A percentile compares a stretch with the other conserved stretches of the same genome.
Evolutionary conservation across 1,140 invertebrate species (phyloP).

Genomic region (Diuraphis noxia): DNA sequence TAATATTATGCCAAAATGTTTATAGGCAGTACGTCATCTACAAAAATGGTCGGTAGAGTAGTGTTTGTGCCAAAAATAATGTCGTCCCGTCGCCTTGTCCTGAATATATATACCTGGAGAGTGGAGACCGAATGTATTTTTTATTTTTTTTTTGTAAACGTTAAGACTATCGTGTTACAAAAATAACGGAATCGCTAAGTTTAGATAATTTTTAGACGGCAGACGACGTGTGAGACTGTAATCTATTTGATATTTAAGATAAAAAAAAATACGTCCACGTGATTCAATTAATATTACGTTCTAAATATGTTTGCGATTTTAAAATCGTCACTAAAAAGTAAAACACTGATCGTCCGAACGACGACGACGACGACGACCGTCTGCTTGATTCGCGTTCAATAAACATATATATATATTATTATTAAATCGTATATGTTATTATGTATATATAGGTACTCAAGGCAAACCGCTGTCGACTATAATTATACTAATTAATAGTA

Average conservation of each 20-base stretch:
- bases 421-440: background rate
- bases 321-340: background rate
- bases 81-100: background rate
- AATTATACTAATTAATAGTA: background rate
- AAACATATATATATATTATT: background rate
- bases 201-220: background rate
- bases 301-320: background rate
- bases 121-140: background rate
- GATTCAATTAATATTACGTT: background rate
- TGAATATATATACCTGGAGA: background rate
- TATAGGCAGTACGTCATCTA: background rate
- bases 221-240: background rate
- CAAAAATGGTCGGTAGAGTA: background rate
- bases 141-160: background rate
- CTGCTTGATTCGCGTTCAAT: background rate
- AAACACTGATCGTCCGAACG: background rate
- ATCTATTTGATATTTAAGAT: background rate
- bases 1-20: slow-evolving; percentile 3
- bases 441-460: background rate
- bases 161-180: background rate
- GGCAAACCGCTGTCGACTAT: background rate
- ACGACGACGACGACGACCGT: background rate
- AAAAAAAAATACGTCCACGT: background rate
- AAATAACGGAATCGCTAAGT: background rate
- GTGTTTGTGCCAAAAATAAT: slow-evolving; percentile 25